These are phyloP conservation scores for Corapipo altera DNA, from an alignment of 2,113 vertebrate genomes.

Conservation along the genomic window DNA sequence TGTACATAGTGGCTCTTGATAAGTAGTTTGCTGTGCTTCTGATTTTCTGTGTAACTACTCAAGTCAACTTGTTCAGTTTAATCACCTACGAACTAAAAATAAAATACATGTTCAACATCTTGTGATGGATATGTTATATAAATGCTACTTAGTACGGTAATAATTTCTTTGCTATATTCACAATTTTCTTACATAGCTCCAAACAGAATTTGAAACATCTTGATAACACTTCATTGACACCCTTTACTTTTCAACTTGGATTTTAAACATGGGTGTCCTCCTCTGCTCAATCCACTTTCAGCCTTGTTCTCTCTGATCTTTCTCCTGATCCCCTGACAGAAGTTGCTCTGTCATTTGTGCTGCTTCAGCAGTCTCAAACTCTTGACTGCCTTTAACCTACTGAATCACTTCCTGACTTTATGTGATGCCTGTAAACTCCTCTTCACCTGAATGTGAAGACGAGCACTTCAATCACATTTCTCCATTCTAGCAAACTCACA, in stretches of 20 bases:
- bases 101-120: not conserved
- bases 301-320: not conserved
- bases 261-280: not conserved
- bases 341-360: not conserved
- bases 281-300: not conserved
- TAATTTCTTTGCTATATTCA: not conserved
- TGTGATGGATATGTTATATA: not conserved
- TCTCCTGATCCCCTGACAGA: not conserved
- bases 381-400: not conserved
- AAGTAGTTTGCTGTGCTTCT: not conserved
- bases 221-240: not conserved
- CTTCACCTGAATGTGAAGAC: not conserved
- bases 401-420: not conserved
- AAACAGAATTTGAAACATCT: not conserved
- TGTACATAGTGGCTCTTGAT: not conserved
- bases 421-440: not conserved
- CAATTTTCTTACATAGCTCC: not conserved
- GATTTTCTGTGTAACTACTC: not conserved
- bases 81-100: not conserved
- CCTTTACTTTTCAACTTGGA: not conserved
- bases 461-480: not conserved
- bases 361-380: not conserved
- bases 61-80: not conserved
- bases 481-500: not conserved
- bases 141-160: not conserved